Evolutionary conservation across 1,140 invertebrate genomes (phyloP), one percentile per base, ranked within the genome.

Genomic region (Harlomillsia oculata): DNA sequence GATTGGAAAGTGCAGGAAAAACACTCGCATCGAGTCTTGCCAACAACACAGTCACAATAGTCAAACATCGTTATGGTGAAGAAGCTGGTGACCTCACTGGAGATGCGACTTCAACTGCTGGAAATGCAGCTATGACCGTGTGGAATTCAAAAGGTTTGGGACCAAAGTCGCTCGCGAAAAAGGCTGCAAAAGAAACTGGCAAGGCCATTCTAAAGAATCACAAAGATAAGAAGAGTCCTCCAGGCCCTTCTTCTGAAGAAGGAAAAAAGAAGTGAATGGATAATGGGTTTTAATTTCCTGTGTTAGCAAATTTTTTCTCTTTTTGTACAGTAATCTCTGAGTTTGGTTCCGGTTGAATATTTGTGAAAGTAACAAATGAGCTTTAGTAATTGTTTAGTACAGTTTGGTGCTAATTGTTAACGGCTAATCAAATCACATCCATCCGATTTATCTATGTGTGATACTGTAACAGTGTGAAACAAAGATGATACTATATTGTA

Each of bases 41-140:
- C 20, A 70, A 82, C 54, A 83, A 85, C 67, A 85, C 82, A 3
- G 82, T 85, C 2, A 75, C 78, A 60, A 76, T 83, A 40, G 80
- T 85, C 39, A 69, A 79, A 62, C 79, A 85, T 68, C 80, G 81
- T 67, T 84, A 83, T 72, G 82, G 82, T 2, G 56, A 68, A 8
- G 72, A 79, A 20, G 79, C 77, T 46, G 78, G 78, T 9, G 69
- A 72, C 56, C 68, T 80, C 1, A 76, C 81, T 2, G 74, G 74
- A 37, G 75, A 79, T 59, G 77, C 80, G 3, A 71, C 84, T 25
- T 76, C 77, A 64, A 75, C 81, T 1, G 73, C 80, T 20, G 82
- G 82, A 14, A 82, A 84, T 69, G 71, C 80, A 2, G 76, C 76
- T 32, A 67, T 75, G 59, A 76, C 81, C 3, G 76, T 74, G 18